A percentile compares a stretch with the other conserved stretches of the same genome.
phyloP scores from a whole-genome alignment of 2,113 vertebrate genomes.

The Erythrocebus patas region DNA sequence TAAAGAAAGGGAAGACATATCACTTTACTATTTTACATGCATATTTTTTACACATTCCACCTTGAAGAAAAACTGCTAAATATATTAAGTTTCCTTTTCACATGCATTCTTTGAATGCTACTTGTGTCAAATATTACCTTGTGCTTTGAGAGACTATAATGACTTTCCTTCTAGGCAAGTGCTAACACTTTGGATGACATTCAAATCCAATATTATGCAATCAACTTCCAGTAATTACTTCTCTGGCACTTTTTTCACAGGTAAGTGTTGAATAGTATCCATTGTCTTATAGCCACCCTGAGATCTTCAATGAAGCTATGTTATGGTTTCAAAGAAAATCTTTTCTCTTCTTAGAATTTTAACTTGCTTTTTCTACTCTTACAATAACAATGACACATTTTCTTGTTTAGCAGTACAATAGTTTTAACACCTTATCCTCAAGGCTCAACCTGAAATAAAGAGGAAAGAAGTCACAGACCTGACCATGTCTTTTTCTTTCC shows the following conservation, averaged over 20 bases:
- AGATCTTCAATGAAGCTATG: background rate
- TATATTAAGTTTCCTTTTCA: background rate
- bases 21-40: background rate
- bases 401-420: background rate
- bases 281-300: background rate
- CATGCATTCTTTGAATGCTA: background rate
- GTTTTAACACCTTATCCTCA: too few relatives aligned
- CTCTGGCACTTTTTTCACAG: background rate
- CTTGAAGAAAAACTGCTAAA: background rate
- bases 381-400: background rate
- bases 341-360: background rate
- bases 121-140: background rate
- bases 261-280: background rate
- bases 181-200: background rate
- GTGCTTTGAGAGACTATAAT: background rate
- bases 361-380: background rate
- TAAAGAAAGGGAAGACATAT: background rate
- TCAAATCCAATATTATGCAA: background rate
- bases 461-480: too few relatives aligned
- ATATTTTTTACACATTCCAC: background rate
- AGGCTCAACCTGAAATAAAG: too few relatives aligned
- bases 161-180: background rate
- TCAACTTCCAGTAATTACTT: background rate
- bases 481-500: too few relatives aligned
- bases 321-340: background rate